Evolutionary conservation across 2,888 invertebrate genomes (phyloP).

Genomic region (Sarcophaga rosellei): DNA sequence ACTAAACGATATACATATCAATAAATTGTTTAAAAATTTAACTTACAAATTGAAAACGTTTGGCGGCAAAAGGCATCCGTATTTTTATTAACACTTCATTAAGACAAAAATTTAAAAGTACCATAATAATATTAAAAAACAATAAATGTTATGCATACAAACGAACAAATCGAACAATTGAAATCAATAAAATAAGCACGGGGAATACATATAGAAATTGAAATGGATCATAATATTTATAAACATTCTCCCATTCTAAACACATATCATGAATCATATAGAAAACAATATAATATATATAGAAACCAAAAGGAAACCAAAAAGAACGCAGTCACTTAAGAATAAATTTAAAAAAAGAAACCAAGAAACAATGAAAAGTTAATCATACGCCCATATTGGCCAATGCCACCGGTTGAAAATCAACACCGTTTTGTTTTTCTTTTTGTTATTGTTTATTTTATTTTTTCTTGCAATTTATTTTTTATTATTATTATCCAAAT

Average conservation of each 20-base stretch:
- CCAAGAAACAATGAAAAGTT: not conserved
- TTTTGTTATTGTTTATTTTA: not conserved
- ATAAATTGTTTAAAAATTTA: too few species aligned
- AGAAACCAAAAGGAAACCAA: too few species aligned
- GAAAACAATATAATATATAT: too few species aligned
- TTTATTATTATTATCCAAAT: slow-evolving; percentile 34
- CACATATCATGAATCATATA: too few species aligned
- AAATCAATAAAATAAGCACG: not conserved
- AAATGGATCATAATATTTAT: not conserved
- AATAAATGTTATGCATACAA: slow-evolving; percentile 26
- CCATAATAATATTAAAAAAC: slow-evolving; percentile 33
- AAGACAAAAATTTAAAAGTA: slow-evolving; percentile 19
- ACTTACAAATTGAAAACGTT: too few species aligned
- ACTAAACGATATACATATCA: too few species aligned
- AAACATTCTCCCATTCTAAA: not conserved
- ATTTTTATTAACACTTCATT: slow-evolving; percentile 49
- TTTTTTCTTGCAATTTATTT: slow-evolving; percentile 34
- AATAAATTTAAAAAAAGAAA: not conserved
- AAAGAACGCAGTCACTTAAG: too few species aligned
- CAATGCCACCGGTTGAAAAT: too few species aligned
- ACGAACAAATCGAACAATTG: not conserved
- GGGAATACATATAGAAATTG: slow-evolving; percentile 1
- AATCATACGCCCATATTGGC: too few species aligned
- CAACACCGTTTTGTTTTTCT: not conserved
- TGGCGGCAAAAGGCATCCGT: too few species aligned